These are phyloP conservation scores for Garrulus glandarius DNA, from an alignment of 2,797 vertebrate genomes.

Conservation along the genomic window DNA sequence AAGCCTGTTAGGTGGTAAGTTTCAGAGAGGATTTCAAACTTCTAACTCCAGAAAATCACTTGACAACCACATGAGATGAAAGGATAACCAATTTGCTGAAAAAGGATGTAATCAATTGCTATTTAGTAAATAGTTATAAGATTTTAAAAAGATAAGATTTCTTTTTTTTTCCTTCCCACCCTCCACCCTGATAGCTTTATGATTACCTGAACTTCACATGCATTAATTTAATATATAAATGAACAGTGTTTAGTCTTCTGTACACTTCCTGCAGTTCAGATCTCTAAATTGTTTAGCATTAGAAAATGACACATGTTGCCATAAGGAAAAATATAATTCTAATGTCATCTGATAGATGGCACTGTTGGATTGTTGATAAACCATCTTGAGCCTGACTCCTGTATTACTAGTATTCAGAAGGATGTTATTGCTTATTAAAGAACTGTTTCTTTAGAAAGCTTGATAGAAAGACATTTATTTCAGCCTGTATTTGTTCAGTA, in stretches of 20 bases:
- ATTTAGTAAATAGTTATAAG: not conserved
- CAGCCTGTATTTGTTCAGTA: not conserved
- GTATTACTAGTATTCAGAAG: not conserved
- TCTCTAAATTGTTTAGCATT: not conserved
- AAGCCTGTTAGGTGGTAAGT: not conserved
- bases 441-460: not conserved
- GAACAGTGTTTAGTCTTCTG: not conserved
- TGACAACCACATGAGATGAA: not conserved
- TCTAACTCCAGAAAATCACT: not conserved
- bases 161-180: accelerated
- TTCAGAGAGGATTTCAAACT: not conserved
- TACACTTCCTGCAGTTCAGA: not conserved
- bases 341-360: conserved; percentile 67
- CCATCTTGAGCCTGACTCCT: not conserved
- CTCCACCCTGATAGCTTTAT: not conserved
- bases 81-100: not conserved
- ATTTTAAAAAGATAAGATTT: not conserved
- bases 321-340: conserved; percentile 3
- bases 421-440: conserved; percentile 3
- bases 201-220: not conserved
- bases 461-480: conserved; percentile 24
- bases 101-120: not conserved
- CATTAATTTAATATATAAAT: not conserved
- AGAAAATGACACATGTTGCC: not conserved
- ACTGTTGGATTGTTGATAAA: conserved; percentile 67